Conservation (phyloP, 2,888 invertebrate species). For the Theretra japonica region DNA sequence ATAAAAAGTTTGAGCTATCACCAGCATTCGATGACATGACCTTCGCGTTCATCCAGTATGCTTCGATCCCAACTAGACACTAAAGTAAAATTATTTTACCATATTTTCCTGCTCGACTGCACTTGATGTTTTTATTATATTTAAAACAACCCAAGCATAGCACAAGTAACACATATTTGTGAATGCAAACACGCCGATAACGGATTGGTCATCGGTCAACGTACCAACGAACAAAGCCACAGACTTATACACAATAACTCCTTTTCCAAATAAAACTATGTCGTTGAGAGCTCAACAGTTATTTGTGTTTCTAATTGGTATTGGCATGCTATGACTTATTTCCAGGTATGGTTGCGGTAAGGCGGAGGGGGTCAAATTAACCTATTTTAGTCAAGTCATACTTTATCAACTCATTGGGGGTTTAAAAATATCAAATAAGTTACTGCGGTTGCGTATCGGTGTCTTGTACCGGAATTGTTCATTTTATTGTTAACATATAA, state of each 20-base stretch:
- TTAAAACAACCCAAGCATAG: not conserved
- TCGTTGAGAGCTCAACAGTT: not conserved
- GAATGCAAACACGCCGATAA: constrained; percentile 21
- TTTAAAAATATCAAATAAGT: no score
- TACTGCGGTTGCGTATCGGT: no score
- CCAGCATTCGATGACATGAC: no score
- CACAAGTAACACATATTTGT: constrained; percentile 20
- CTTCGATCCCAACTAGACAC: no score
- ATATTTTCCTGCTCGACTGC: not conserved
- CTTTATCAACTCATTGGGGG: no score
- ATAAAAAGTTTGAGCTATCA: no score
- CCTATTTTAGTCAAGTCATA: no score
- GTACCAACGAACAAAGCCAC: constrained; percentile 17
- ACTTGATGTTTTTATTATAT: not conserved
- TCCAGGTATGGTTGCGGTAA: no score
- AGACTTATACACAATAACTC: constrained; percentile 22
- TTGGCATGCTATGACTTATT: not conserved
- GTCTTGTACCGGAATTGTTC: no score
- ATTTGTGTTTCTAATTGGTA: constrained; percentile 12
- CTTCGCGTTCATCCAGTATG: no score
- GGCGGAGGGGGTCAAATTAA: no score
- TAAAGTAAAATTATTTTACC: not conserved
- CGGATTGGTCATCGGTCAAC: constrained; percentile 15
- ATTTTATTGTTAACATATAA: no score
- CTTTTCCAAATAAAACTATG: constrained; percentile 10